These are phyloP conservation scores for Vespertilio murinus DNA, from an alignment of 2,797 vertebrate genomes.

Conservation along the genomic window DNA sequence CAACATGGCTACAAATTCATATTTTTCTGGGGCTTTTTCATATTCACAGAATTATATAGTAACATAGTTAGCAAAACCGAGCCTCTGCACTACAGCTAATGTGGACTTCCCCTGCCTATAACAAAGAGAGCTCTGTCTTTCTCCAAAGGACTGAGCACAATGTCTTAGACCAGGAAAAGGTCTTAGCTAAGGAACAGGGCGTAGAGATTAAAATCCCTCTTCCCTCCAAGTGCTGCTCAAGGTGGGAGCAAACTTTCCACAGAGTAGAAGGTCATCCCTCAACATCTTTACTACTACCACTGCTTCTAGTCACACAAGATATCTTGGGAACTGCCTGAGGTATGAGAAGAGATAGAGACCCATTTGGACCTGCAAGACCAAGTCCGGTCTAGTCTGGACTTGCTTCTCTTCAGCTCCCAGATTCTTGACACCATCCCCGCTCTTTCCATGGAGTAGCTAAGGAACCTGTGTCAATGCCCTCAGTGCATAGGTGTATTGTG, in stretches of 20 bases:
- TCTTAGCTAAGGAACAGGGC: not conserved
- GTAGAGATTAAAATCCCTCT: not conserved
- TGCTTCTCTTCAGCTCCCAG: not conserved
- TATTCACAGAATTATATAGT: not conserved
- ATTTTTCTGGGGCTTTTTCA: not conserved
- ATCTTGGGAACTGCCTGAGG: not conserved
- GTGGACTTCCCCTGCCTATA: not conserved
- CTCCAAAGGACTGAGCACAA: not conserved
- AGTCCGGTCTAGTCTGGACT: not conserved
- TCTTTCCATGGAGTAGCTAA: not conserved
- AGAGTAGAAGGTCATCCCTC: not conserved
- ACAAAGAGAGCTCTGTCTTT: slow-evolving; percentile 35
- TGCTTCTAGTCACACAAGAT: not conserved
- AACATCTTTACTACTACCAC: not conserved
- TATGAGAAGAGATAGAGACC: not conserved
- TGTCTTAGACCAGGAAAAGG: not conserved
- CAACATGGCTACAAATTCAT: not conserved
- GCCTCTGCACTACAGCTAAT: not conserved
- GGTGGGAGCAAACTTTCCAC: not conserved
- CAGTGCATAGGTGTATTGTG: not conserved
- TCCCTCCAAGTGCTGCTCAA: not conserved
- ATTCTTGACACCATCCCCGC: not conserved
- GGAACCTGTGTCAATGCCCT: not conserved
- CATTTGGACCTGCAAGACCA: not conserved
- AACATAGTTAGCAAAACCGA: not conserved